phyloP scores from a whole-genome alignment of 1,140 invertebrate species.

The Zaprionus africanus region DNA sequence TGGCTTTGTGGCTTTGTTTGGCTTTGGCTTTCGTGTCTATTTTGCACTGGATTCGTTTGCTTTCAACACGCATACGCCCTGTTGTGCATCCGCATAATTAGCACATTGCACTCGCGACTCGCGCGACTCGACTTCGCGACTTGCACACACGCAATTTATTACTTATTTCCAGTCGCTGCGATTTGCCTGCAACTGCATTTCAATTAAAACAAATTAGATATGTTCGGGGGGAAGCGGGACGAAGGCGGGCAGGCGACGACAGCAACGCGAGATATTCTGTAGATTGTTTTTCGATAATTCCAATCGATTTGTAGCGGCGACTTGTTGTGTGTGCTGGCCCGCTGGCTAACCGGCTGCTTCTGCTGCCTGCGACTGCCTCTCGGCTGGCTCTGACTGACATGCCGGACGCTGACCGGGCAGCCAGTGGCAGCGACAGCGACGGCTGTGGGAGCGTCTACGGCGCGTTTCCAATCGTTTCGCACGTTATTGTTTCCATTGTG shows the following conservation, averaged over 20 bases:
- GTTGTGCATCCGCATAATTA: conserved; percentile 73
- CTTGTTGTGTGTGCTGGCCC: conserved; percentile 57
- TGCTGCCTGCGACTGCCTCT: conserved; percentile 37
- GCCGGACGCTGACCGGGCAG: conserved; percentile 62
- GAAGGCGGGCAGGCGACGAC: not conserved
- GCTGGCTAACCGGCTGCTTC: conserved; percentile 70
- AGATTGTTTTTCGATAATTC: conserved; percentile 65
- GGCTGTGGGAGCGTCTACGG: conserved; percentile 61
- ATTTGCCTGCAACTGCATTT: conserved; percentile 27
- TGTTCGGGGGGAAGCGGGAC: conserved; percentile 3
- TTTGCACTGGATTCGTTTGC: conserved; percentile 57
- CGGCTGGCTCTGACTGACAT: conserved; percentile 22
- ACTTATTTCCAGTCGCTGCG: conserved; percentile 35
- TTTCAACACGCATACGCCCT: conserved; percentile 70
- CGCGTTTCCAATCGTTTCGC: conserved; percentile 81
- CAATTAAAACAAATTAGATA: conserved; percentile 37
- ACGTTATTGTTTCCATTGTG: conserved; percentile 82
- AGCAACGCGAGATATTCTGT: conserved; percentile 2
- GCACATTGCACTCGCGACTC: conserved; percentile 73
- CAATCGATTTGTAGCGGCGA: conserved; percentile 70
- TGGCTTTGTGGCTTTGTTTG: conserved; percentile 10
- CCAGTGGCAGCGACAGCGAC: conserved; percentile 15
- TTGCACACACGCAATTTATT: conserved; percentile 38
- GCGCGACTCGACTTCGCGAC: not conserved
- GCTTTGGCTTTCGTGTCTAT: conserved; percentile 38